phyloP scores from a whole-genome alignment of 2,113 vertebrate genomes.

The Silurus glanis region DNA sequence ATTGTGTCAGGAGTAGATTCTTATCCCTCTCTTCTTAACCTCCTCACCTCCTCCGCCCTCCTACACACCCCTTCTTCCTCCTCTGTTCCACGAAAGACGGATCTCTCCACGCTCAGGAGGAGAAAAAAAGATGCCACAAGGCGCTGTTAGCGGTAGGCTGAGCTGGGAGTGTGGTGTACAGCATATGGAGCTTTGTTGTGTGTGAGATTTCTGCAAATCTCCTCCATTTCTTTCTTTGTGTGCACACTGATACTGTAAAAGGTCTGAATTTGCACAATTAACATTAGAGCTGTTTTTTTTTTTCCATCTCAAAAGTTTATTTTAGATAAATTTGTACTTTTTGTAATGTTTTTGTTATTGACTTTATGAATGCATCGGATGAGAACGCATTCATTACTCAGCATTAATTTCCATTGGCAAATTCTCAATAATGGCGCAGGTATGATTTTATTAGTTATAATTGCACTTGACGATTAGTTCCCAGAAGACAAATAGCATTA shows the following conservation, averaged over 20 bases:
- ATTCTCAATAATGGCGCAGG: no score
- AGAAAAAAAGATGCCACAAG: conserved; percentile 65
- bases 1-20: conserved; percentile 70
- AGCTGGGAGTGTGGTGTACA: conserved; percentile 63
- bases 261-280: not conserved
- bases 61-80: conserved; percentile 73
- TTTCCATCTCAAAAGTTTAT: not conserved
- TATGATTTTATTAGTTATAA: no score
- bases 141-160: conserved; percentile 34
- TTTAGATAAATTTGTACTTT: no score
- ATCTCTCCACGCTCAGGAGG: conserved; percentile 67
- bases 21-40: conserved; percentile 63
- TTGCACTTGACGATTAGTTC: no score
- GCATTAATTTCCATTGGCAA: no score
- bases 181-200: conserved; percentile 16
- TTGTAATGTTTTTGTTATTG: not conserved
- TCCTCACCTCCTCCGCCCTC: conserved; percentile 56
- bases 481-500: no score
- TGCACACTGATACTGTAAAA: not conserved
- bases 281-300: not conserved
- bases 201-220: conserved; percentile 43
- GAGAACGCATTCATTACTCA: no score
- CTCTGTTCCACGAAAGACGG: conserved; percentile 78
- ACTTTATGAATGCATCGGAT: not conserved
- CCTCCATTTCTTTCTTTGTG: not conserved